These are phyloP conservation scores for Drosophila emarginata DNA, from an alignment of 2,888 invertebrate species.

Conservation along the genomic window DNA sequence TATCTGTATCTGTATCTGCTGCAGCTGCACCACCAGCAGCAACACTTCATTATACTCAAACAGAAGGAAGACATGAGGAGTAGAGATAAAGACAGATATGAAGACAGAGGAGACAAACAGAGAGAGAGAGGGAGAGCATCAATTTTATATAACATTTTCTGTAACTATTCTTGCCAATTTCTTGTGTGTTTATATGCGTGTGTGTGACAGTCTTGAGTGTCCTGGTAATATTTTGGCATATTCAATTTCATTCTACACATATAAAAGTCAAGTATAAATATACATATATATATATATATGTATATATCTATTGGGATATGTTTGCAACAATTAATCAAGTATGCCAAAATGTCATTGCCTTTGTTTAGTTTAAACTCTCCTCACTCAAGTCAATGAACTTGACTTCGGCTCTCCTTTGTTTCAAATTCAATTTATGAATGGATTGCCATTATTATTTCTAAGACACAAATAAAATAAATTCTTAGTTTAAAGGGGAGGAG, in stretches of 20 bases:
- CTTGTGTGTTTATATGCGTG: slow-evolving; percentile 33
- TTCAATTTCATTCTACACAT: slow-evolving; percentile 50
- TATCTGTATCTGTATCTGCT: slow-evolving; percentile 27
- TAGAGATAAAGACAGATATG: neutral
- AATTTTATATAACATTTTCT: slow-evolving; percentile 20
- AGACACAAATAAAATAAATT: neutral
- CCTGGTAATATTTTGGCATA: slow-evolving; percentile 63
- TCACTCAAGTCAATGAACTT: slow-evolving; percentile 4
- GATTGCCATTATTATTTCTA: neutral
- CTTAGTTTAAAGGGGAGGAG: neutral
- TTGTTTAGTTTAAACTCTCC: slow-evolving; percentile 8
- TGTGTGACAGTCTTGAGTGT: slow-evolving; percentile 63
- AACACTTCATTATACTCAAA: slow-evolving; percentile 68
- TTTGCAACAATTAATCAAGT: slow-evolving; percentile 59
- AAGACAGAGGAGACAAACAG: too few species aligned
- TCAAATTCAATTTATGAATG: neutral
- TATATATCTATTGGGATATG: slow-evolving; percentile 14
- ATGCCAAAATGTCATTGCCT: slow-evolving; percentile 19
- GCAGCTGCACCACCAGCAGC: slow-evolving; percentile 60
- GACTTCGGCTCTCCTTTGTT: neutral
- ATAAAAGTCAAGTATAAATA: slow-evolving; percentile 49
- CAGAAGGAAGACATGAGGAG: neutral
- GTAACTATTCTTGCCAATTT: neutral
- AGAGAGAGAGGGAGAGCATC: slow-evolving; percentile 1
- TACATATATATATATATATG: too few species aligned